A percentile compares a stretch with the other conserved stretches of the same genome.
Evolutionary conservation across 2,888 invertebrate genomes (phyloP).

Genomic region (Pimpla rufipes): DNA sequence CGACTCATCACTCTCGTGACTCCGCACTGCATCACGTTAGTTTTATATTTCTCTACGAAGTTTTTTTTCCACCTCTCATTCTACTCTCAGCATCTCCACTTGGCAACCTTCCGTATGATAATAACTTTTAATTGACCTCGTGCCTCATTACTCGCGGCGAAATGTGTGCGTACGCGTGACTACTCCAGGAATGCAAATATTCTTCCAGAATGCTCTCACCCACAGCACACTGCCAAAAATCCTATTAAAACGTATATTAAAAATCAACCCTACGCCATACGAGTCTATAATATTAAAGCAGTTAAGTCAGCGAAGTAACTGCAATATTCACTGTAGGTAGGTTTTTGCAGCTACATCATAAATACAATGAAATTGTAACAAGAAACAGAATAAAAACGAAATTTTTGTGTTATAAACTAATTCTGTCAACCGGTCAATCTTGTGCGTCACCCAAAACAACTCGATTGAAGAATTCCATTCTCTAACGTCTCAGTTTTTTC

Average conservation of each 20-base stretch:
- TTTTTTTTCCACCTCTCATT: slow-evolving; percentile 25
- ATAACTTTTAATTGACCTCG: slow-evolving; percentile 55
- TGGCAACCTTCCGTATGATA: slow-evolving; percentile 48
- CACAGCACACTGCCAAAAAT: slow-evolving; percentile 12
- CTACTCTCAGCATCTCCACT: not conserved
- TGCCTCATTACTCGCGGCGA: slow-evolving; percentile 37
- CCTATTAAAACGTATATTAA: not conserved
- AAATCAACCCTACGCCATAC: no score
- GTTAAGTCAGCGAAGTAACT: no score
- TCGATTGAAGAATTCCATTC: no score
- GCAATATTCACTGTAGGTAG: no score
- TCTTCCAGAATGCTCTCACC: slow-evolving; percentile 19
- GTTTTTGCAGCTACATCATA: no score
- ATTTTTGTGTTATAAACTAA: no score
- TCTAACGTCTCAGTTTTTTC: no score
- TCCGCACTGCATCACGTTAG: slow-evolving; percentile 17
- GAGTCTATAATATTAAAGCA: no score
- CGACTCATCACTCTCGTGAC: not conserved
- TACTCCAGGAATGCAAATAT: slow-evolving; percentile 45
- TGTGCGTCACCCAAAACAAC: no score
- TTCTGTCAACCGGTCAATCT: no score
- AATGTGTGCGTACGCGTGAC: not conserved
- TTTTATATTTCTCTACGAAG: slow-evolving; percentile 10
- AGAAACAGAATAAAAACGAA: no score
- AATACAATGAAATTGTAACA: no score